phyloP scores from a whole-genome alignment of 2,888 invertebrate genomes.

The Callosobruchus maculatus region DNA sequence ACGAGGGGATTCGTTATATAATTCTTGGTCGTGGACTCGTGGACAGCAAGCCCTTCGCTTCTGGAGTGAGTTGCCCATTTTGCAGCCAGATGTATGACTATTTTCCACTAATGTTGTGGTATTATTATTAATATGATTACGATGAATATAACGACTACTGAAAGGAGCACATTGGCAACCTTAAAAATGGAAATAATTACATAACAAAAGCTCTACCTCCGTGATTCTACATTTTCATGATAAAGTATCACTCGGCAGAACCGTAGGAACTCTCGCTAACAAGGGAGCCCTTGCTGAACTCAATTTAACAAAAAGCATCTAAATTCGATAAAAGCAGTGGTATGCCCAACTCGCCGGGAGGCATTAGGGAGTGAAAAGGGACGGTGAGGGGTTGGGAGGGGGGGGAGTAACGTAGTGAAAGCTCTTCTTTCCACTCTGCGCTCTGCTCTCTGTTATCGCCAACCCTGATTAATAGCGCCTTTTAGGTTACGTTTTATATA shows the following conservation, averaged over 20 bases:
- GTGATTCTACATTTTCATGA: background rate
- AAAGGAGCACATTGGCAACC: no score
- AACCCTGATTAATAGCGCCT: background rate
- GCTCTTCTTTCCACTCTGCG: background rate
- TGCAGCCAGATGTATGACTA: no score
- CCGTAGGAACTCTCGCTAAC: background rate
- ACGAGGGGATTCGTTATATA: no score
- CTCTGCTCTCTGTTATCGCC: background rate
- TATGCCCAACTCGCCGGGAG: background rate
- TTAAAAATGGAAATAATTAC: background rate
- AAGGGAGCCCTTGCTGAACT: background rate
- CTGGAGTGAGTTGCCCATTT: no score
- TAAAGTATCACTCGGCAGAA: background rate
- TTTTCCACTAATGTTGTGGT: no score
- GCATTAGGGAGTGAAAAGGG: background rate
- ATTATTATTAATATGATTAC: no score
- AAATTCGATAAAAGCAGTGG: background rate
- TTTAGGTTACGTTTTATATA: background rate
- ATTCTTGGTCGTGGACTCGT: no score
- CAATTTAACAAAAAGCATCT: background rate
- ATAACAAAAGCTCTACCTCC: background rate
- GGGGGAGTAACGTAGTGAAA: background rate
- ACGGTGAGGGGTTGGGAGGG: background rate
- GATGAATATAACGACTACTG: no score
- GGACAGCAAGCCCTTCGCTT: no score